Evolutionary conservation across 2,113 vertebrate species (phyloP).

Genomic region (Piprites chloris): DNA sequence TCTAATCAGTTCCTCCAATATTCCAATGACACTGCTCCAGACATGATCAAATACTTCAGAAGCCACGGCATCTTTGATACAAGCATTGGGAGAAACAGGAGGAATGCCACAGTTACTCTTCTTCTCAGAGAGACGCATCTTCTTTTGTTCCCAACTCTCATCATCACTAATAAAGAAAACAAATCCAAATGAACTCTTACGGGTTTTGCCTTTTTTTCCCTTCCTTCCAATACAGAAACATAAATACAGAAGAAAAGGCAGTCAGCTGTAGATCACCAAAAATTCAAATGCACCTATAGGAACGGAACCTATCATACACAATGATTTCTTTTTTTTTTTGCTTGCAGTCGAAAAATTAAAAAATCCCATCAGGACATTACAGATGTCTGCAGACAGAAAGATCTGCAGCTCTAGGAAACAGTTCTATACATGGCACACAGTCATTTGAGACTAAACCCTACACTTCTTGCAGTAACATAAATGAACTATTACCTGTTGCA

Average conservation of each 20-base stretch:
- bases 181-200: conserved; percentile 24
- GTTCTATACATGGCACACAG: not conserved
- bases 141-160: conserved; percentile 67
- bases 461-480: not conserved
- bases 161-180: conserved; percentile 71
- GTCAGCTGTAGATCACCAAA: not conserved
- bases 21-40: conserved; percentile 72
- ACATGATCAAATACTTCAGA: conserved; percentile 79
- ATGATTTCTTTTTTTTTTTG: not conserved
- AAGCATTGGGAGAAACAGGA: conserved; percentile 79
- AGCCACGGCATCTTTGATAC: conserved; percentile 77
- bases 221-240: not conserved
- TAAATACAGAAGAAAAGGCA: not conserved
- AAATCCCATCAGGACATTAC: not conserved
- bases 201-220: not conserved
- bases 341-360: not conserved
- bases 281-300: not conserved
- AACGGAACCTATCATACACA: not conserved
- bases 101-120: conserved; percentile 73
- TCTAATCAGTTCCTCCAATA: conserved; percentile 73
- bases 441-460: not conserved
- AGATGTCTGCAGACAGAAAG: no score
- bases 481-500: not conserved
- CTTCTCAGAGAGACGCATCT: conserved; percentile 7
- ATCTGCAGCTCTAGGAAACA: not conserved